Conservation (phyloP, 2,888 invertebrate genomes). For the Atethmia centrago region DNA sequence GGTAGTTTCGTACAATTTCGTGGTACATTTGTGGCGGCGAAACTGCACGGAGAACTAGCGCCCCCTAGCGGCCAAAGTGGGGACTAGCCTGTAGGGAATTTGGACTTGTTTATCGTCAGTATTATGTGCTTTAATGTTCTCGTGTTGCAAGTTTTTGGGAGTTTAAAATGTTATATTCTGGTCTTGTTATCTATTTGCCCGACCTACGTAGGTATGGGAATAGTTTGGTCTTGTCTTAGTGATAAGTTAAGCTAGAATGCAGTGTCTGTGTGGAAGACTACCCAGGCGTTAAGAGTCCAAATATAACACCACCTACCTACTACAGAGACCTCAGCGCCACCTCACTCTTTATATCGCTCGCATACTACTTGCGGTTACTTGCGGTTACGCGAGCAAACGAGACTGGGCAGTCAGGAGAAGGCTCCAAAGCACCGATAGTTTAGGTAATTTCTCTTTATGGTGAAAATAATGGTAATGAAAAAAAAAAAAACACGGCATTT, state of each 20-base stretch:
- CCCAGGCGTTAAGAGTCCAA: not conserved
- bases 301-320: no score
- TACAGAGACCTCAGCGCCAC: no score
- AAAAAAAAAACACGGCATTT: no score
- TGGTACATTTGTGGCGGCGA: slow-evolving; percentile 77
- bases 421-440: no score
- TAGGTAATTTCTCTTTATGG: no score
- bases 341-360: no score
- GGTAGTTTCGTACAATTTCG: slow-evolving; percentile 78
- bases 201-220: not conserved
- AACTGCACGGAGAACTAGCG: slow-evolving; percentile 66
- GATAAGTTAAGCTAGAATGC: slow-evolving; percentile 8
- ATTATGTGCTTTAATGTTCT: slow-evolving; percentile 53
- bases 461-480: no score
- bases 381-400: no score
- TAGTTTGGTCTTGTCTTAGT: slow-evolving; percentile 27
- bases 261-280: not conserved
- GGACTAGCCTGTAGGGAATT: slow-evolving; percentile 59
- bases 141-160: slow-evolving; percentile 43
- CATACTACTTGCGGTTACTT: no score
- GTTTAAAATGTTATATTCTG: slow-evolving; percentile 49
- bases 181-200: slow-evolving; percentile 41
- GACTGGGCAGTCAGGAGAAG: no score
- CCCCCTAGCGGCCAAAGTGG: slow-evolving; percentile 59
- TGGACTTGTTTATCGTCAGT: slow-evolving; percentile 58